Base-by-base conservation (phyloP, 2,888 invertebrate species). In the Sphaerophoria rueppellii region DNA sequence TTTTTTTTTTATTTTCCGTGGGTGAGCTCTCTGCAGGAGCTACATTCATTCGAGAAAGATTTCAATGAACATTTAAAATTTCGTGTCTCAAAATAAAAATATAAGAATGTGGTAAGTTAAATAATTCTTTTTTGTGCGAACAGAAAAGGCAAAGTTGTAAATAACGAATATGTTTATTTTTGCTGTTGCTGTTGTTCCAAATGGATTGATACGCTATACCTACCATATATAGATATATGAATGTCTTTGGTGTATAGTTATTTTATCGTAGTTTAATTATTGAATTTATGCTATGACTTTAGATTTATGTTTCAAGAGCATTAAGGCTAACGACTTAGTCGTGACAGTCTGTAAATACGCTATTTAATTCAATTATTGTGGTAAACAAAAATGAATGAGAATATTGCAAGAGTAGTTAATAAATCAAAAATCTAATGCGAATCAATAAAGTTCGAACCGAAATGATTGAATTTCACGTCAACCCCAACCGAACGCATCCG, bases 1-100 rank as follows among this genome's bases (percentile, higher is more conserved):
- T 24, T 43, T 74, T 65, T 67, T 72, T 55, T 65, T 58, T 74
- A 67, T 61, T 67, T 63, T 74, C 63, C 71, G 79, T 74, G 79
- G 74, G 82, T 79, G 74, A 79, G 82, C 79, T 82, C 73, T 69
- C 70, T 52, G 50, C 65, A 69, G 65, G 70, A 65, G 79, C 79
- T 63, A 57, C 67, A 69, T 67, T 71, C 65, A 76, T 81, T 63
- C 40, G 48, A 77, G 69, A 73, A 32, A 50, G 63, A 69, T 73
- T 71, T 82, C 74, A 82, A 63, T 74, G 70, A 74, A 82, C 65
- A 70, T 79, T 81, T 70, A 32, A 65, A 50, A 54, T 82, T 69
- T 73, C 73, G 14, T 48, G 40, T 82, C 72, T 57, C 12, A 54
- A 46, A 50, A 54, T 58, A 58, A 58, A 48, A 34, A 50, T 34